Conservation (phyloP, 2,797 vertebrate species). For the Manis pentadactyla region DNA sequence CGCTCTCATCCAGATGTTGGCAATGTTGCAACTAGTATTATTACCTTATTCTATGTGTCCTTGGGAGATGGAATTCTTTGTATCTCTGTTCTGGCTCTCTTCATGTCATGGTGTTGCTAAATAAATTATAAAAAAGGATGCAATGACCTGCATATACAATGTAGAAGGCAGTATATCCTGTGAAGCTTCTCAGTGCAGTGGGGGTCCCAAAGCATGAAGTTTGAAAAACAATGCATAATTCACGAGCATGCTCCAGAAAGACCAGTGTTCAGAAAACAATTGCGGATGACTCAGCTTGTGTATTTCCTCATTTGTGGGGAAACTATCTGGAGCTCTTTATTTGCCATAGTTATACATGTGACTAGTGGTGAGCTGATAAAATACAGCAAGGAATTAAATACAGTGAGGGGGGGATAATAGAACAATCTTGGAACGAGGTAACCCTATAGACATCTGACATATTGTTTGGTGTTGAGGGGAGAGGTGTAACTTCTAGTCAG, state of each 20-base stretch:
- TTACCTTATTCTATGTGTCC: slow-evolving; percentile 21
- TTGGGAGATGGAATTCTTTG: slow-evolving; percentile 34
- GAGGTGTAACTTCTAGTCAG: slow-evolving; percentile 4
- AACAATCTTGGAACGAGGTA: slow-evolving; percentile 34
- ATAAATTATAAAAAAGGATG: slow-evolving; percentile 63
- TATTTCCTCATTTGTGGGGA: background rate
- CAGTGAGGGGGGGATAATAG: background rate
- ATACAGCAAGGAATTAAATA: slow-evolving; percentile 38
- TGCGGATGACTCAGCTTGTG: slow-evolving; percentile 54
- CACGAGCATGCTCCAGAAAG: slow-evolving; percentile 39
- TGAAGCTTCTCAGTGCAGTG: slow-evolving; percentile 2
- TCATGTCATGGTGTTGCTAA: slow-evolving; percentile 56
- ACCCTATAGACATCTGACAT: background rate
- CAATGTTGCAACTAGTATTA: background rate
- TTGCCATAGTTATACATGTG: slow-evolving; percentile 12
- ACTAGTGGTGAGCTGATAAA: slow-evolving; percentile 54
- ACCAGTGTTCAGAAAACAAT: slow-evolving; percentile 56
- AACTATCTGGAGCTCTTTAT: slow-evolving; percentile 43
- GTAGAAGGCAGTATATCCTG: slow-evolving; percentile 57
- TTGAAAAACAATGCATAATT: slow-evolving; percentile 66
- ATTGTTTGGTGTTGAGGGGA: background rate
- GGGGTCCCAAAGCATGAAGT: slow-evolving; percentile 12
- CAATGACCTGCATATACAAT: background rate
- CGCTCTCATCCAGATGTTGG: background rate
- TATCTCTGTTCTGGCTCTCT: slow-evolving; percentile 42